Evolutionary conservation across 2,113 vertebrate genomes (phyloP).

Genomic region (Monopterus albus): DNA sequence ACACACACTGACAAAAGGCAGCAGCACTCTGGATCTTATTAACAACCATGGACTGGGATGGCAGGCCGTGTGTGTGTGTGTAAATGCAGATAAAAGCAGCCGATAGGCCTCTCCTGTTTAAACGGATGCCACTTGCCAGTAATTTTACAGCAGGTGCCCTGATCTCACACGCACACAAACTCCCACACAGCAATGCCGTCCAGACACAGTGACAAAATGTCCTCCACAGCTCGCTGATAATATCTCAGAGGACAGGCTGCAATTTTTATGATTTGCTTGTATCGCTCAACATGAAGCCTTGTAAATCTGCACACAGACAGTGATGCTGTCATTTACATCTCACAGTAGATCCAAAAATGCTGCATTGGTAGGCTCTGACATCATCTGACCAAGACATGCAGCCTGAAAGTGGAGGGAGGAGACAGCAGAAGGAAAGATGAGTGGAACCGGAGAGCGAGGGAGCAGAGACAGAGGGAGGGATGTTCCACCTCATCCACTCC

Average conservation of each 20-base stretch:
- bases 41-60: conserved; percentile 40
- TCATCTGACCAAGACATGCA: conserved; percentile 31
- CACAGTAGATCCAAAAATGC: conserved; percentile 15
- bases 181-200: not conserved
- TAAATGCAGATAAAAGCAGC: conserved; percentile 66
- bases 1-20: conserved; percentile 72
- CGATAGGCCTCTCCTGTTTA: conserved; percentile 57
- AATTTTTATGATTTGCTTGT: not conserved
- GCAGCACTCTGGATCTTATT: conserved; percentile 68
- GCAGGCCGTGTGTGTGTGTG: conserved; percentile 21
- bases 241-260: conserved; percentile 19
- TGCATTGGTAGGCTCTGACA: conserved; percentile 27
- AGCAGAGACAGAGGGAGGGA: conserved; percentile 7
- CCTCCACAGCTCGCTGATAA: conserved; percentile 47
- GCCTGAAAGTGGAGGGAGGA: conserved; percentile 21
- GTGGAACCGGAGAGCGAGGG: conserved; percentile 17
- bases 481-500: conserved; percentile 66
- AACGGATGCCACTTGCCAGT: conserved; percentile 71
- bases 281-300: conserved; percentile 12
- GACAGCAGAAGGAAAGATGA: conserved; percentile 19
- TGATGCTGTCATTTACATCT: not conserved
- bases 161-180: conserved; percentile 23
- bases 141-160: conserved; percentile 76
- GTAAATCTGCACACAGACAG: not conserved
- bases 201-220: conserved; percentile 71